These are phyloP conservation scores for Eurystomus glaucurus DNA, from an alignment of 2,797 vertebrate species.

Conservation along the genomic window DNA sequence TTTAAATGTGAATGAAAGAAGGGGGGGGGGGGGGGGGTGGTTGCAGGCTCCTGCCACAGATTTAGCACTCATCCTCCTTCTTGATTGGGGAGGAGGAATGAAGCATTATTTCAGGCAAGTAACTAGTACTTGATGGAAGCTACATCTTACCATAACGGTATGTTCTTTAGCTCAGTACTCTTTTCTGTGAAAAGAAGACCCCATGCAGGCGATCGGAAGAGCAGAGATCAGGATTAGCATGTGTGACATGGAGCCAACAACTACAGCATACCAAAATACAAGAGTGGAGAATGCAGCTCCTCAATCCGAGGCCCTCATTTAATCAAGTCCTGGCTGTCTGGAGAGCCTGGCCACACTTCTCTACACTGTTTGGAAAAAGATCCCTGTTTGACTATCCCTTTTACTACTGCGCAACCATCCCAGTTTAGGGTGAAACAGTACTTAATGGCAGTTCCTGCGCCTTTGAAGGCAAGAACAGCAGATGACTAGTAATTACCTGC, in stretches of 20 bases:
- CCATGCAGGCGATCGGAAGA: neutral
- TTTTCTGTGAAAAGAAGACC: neutral
- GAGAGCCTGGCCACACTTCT: neutral
- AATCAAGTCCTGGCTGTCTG: neutral
- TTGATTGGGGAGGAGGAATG: neutral
- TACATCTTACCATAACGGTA: neutral
- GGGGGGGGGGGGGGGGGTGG: rapidly evolving
- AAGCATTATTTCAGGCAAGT: neutral
- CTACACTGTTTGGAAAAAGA: neutral
- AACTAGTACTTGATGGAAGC: neutral
- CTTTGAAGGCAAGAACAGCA: neutral
- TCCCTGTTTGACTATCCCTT: neutral
- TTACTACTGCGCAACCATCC: neutral
- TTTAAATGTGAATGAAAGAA: neutral
- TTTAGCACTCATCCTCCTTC: neutral
- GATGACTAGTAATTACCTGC: neutral
- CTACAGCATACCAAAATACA: neutral
- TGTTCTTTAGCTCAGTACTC: neutral
- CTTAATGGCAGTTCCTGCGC: neutral
- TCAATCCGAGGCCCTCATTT: neutral
- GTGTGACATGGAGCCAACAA: neutral
- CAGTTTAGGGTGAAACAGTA: neutral
- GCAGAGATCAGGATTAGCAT: neutral
- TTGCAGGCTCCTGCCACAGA: neutral
- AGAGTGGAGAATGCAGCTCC: neutral